Evolutionary conservation across 2,888 invertebrate genomes (phyloP).

Genomic region (Ceraclea dissimilis): DNA sequence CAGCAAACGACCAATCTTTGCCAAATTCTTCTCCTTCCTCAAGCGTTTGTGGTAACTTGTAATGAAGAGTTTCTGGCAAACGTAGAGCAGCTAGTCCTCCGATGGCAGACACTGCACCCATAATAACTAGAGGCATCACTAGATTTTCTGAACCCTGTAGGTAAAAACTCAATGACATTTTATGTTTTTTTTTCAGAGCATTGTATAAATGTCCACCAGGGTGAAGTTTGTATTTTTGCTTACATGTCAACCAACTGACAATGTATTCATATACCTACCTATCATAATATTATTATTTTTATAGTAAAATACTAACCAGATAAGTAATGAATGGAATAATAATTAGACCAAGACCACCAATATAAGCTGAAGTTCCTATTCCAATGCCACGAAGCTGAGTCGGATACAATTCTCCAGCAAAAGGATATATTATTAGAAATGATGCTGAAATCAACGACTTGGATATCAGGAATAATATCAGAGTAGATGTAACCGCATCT

Average conservation of each 20-base stretch:
- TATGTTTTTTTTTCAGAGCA: too few relatives aligned
- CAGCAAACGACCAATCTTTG: conserved; percentile 68
- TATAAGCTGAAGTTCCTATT: conserved; percentile 85
- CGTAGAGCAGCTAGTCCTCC: conserved; percentile 75
- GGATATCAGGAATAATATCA: conserved; percentile 70
- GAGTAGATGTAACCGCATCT: conserved; percentile 69
- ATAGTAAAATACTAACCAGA: conserved; percentile 60
- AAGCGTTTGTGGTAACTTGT: conserved; percentile 75
- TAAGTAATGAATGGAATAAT: conserved; percentile 88
- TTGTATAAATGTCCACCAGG: too few relatives aligned
- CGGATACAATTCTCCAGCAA: conserved; percentile 87
- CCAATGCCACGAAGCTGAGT: conserved; percentile 84
- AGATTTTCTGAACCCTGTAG: conserved; percentile 75
- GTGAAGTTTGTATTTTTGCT: too few relatives aligned
- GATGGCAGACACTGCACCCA: conserved; percentile 73
- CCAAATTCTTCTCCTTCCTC: conserved; percentile 86
- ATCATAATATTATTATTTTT: too few relatives aligned
- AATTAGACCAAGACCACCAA: conserved; percentile 80
- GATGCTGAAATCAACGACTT: conserved; percentile 88
- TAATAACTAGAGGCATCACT: conserved; percentile 74
- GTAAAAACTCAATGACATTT: not conserved
- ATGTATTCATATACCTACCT: too few relatives aligned
- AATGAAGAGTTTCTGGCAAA: conserved; percentile 78
- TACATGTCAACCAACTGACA: too few relatives aligned
- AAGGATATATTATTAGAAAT: conserved; percentile 86